Conservation (phyloP, 30 jellyfish, hydroid and myxozoan genomes). For the Pelagia noctiluca region DNA sequence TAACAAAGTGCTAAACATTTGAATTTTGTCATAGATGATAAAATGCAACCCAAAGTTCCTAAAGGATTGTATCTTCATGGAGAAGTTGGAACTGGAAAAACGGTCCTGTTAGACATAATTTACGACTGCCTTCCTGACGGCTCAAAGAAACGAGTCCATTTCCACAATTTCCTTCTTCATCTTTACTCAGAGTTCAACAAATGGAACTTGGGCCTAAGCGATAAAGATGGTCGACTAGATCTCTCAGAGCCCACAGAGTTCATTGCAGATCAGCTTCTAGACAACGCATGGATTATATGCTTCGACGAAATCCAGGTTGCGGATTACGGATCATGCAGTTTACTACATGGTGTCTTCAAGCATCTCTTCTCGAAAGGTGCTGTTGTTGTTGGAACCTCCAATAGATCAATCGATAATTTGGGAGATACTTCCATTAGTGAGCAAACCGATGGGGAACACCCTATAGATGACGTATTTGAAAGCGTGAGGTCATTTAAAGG, state of each 20-base stretch:
- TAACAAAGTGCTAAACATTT: too few species aligned
- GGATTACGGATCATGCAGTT: constrained; percentile 76
- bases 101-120: constrained; percentile 74
- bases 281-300: constrained; percentile 82
- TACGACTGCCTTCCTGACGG: constrained; percentile 75
- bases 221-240: constrained; percentile 21
- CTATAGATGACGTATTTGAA: constrained; percentile 37
- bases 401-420: constrained; percentile 67
- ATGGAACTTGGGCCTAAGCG: constrained; percentile 78
- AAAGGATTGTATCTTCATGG: constrained; percentile 86
- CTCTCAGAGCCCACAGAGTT: constrained; percentile 68
- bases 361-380: constrained; percentile 82
- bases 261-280: constrained; percentile 72
- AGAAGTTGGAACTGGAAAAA: constrained; percentile 92
- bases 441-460: constrained; percentile 70
- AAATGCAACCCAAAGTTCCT: too few species aligned
- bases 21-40: too few species aligned
- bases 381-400: constrained; percentile 87
- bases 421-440: constrained; percentile 80
- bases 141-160: constrained; percentile 81
- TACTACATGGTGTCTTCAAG: constrained; percentile 71
- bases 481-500: constrained; percentile 65
- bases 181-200: constrained; percentile 85
- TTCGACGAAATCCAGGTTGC: constrained; percentile 87
- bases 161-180: constrained; percentile 76